Evolutionary conservation across 2,797 vertebrate species (phyloP).

Genomic region (Halcyon chelicuti): DNA sequence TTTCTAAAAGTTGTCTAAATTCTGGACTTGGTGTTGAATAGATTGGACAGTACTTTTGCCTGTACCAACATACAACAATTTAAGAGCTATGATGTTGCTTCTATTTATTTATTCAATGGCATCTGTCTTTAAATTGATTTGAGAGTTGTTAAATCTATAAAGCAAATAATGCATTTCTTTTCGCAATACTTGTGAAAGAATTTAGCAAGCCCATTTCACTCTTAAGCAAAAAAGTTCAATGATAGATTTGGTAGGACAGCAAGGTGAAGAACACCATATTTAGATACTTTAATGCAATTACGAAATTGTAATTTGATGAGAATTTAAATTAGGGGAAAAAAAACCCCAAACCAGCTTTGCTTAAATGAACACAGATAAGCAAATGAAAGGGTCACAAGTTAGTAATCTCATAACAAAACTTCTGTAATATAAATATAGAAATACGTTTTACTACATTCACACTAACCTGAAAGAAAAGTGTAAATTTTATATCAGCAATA

Average conservation of each 20-base stretch:
- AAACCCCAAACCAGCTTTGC: accelerated
- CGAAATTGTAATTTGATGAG: not conserved
- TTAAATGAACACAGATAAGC: not conserved
- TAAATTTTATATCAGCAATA: not conserved
- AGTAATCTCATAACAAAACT: not conserved
- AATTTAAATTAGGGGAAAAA: not conserved
- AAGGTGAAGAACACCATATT: not conserved
- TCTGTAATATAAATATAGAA: not conserved
- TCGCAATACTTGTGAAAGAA: not conserved
- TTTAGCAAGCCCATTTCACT: not conserved
- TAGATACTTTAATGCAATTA: not conserved
- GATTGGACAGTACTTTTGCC: not conserved
- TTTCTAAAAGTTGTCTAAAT: not conserved
- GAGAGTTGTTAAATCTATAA: not conserved
- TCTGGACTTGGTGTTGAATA: not conserved
- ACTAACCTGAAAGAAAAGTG: not conserved
- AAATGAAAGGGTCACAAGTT: not conserved
- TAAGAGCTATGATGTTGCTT: not conserved
- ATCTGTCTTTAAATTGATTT: not conserved
- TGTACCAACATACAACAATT: not conserved
- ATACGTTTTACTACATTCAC: not conserved
- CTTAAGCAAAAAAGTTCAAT: not conserved
- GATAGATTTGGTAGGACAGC: not conserved
- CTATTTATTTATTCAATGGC: not conserved
- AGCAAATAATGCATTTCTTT: not conserved